Conservation (phyloP, 2,113 vertebrate species). For the Hippopotamus amphibius region DNA sequence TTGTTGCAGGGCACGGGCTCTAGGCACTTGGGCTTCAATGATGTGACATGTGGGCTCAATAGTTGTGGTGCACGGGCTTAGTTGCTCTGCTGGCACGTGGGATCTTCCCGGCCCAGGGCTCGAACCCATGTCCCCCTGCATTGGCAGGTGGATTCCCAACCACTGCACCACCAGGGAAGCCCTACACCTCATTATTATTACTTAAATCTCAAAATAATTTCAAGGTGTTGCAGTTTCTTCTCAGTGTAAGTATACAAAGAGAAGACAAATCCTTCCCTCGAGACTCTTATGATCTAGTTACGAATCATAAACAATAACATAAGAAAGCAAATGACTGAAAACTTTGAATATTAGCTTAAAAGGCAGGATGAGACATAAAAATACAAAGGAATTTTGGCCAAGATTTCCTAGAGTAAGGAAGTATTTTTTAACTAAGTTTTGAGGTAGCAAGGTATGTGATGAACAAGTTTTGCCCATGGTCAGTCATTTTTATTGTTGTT, state of each 20-base stretch:
- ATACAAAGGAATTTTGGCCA: neutral
- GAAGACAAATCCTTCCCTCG: neutral
- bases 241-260: neutral
- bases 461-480: neutral
- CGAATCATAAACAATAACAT: neutral
- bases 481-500: neutral
- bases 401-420: neutral
- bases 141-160: too few relatives aligned
- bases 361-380: neutral
- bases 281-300: neutral
- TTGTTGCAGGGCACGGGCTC: too few relatives aligned
- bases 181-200: neutral
- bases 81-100: too few relatives aligned
- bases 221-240: neutral
- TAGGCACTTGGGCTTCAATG: too few relatives aligned
- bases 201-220: slow-evolving; percentile 8
- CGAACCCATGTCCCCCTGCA: too few relatives aligned
- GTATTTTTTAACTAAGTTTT: neutral
- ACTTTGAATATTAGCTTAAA: neutral
- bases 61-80: too few relatives aligned
- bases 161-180: too few relatives aligned
- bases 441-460: neutral
- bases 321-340: neutral
- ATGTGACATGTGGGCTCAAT: too few relatives aligned
- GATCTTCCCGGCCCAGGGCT: too few relatives aligned